These are phyloP conservation scores for Cotesia typhae DNA, from an alignment of 1,140 invertebrate species.

Conservation along the genomic window DNA sequence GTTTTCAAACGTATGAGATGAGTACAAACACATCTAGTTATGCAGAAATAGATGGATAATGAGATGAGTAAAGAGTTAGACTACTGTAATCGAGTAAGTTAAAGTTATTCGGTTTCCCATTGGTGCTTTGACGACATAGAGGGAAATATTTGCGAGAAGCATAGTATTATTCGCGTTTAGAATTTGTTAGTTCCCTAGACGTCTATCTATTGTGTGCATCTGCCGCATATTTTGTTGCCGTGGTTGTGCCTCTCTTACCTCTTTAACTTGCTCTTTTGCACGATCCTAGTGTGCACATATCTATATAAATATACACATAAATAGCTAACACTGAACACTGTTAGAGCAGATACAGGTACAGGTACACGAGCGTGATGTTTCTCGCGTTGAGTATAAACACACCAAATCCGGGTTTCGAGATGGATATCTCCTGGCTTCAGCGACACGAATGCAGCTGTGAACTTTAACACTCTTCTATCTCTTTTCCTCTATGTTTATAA, in stretches of 20 bases:
- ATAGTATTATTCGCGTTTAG: conserved; percentile 38
- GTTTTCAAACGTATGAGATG: not conserved
- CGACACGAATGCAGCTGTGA: conserved; percentile 44
- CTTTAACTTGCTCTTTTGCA: conserved; percentile 21
- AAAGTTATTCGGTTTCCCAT: not conserved
- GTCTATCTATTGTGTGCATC: conserved; percentile 40
- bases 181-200: conserved; percentile 34
- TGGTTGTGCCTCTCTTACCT: conserved; percentile 12
- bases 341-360: conserved; percentile 2
- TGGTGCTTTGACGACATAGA: conserved; percentile 18
- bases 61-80: conserved; percentile 13
- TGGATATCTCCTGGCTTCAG: conserved; percentile 40
- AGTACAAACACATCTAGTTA: conserved; percentile 28
- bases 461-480: conserved; percentile 38
- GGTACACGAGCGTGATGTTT: conserved; percentile 14
- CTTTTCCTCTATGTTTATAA: not conserved
- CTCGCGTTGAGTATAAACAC: conserved; percentile 28
- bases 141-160: conserved; percentile 39
- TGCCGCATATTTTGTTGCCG: conserved; percentile 38
- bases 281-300: conserved; percentile 6
- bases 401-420: conserved; percentile 37
- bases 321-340: not conserved
- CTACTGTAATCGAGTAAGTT: conserved; percentile 17
- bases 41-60: conserved; percentile 40
- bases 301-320: not conserved